phyloP scores from a whole-genome alignment of 37 sponge, comb jelly and placozoan genomes.

The Eunapius fragilis region DNA sequence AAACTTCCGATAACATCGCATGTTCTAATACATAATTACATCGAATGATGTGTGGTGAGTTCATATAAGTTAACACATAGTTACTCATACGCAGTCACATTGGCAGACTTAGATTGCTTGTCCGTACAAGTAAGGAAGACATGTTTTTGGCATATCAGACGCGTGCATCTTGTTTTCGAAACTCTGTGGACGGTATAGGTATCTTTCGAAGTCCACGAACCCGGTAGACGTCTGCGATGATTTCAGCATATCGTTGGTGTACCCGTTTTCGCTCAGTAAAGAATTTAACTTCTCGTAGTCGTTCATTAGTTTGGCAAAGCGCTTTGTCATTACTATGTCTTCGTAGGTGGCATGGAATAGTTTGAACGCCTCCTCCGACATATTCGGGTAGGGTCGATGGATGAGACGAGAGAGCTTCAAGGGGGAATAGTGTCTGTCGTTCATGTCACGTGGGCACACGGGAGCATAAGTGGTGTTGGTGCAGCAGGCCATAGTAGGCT shows the following conservation, averaged over 20 bases:
- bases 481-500: neutral
- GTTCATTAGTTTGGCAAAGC: neutral
- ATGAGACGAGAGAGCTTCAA: neutral
- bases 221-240: neutral
- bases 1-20: too few species aligned
- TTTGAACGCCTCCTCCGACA: neutral
- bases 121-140: neutral
- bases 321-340: neutral
- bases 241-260: neutral
- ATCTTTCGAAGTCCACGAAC: slow-evolving; percentile 13
- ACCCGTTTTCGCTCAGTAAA: neutral
- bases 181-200: slow-evolving; percentile 4
- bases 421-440: neutral
- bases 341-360: neutral
- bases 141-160: neutral
- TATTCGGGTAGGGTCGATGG: neutral
- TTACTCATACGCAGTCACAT: too few species aligned
- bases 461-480: neutral
- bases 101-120: neutral
- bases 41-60: too few species aligned
- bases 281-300: neutral
- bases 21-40: too few species aligned
- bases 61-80: too few species aligned
- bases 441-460: neutral
- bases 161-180: neutral